Percentiles rank a stretch among this genome's conserved stretches.
Conservation (phyloP, 2,113 vertebrate species). For the Axis porcinus region DNA sequence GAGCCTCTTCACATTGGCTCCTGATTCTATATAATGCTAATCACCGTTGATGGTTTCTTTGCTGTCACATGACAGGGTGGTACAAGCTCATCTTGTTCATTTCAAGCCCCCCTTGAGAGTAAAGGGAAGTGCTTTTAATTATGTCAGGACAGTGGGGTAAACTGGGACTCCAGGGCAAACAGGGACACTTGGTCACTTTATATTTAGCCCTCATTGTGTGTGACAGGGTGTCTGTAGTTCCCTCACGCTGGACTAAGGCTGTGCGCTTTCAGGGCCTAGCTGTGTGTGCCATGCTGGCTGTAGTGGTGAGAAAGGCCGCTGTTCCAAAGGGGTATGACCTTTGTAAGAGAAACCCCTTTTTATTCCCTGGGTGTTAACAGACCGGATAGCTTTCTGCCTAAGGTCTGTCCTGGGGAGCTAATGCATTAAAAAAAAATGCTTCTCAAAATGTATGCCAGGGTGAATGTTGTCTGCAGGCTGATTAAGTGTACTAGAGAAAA, state of each 20-base stretch:
- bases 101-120: neutral
- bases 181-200: neutral
- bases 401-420: neutral
- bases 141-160: neutral
- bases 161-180: neutral
- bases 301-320: neutral
- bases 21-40: neutral
- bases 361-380: neutral
- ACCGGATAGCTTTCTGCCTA: neutral
- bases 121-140: neutral
- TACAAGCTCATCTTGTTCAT: neutral
- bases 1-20: neutral
- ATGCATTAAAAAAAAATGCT: neutral
- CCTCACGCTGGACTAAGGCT: neutral
- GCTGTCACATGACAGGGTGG: neutral
- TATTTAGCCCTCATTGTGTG: neutral
- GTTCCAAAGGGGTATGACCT: neutral
- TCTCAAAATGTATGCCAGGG: neutral
- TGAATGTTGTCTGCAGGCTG: neutral
- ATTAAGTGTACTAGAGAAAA: neutral
- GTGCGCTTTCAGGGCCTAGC: neutral
- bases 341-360: neutral
- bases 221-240: neutral
- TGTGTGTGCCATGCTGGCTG: neutral
- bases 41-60: neutral